Percentiles rank a stretch among this genome's conserved stretches.
Evolutionary conservation across 2,113 vertebrate genomes (phyloP).

Genomic region (Petromus typicus): DNA sequence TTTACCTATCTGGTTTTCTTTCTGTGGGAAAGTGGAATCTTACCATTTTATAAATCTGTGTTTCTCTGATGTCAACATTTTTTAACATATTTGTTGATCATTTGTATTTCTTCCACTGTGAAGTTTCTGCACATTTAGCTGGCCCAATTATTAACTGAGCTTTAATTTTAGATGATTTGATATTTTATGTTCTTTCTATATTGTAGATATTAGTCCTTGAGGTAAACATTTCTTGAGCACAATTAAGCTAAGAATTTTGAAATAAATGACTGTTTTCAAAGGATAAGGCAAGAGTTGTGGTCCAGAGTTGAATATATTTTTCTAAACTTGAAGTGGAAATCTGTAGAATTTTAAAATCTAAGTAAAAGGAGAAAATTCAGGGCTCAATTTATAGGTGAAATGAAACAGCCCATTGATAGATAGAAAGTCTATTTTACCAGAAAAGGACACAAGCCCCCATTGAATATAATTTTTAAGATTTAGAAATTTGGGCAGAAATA

Average conservation of each 20-base stretch:
- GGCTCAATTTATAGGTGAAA: not conserved
- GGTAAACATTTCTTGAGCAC: not conserved
- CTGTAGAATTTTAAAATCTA: not conserved
- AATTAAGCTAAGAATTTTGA: not conserved
- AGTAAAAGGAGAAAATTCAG: not conserved
- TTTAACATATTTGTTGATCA: not conserved
- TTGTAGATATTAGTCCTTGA: not conserved
- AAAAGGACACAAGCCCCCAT: not conserved
- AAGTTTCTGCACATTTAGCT: not conserved
- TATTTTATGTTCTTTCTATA: not conserved
- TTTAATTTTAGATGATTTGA: not conserved
- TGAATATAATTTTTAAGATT: not conserved
- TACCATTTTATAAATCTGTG: not conserved
- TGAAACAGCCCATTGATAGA: rapidly evolving
- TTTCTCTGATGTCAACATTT: not conserved
- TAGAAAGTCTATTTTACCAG: not conserved
- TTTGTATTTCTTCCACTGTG: not conserved
- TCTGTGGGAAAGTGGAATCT: not conserved
- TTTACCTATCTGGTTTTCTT: too few relatives aligned
- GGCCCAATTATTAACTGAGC: not conserved
- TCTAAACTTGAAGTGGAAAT: too few relatives aligned
- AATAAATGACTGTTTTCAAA: not conserved
- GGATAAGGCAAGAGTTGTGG: not conserved
- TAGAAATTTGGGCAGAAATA: not conserved
- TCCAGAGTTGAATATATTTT: not conserved